phyloP scores from a whole-genome alignment of 2,888 invertebrate species.

The Erebia aethiops region DNA sequence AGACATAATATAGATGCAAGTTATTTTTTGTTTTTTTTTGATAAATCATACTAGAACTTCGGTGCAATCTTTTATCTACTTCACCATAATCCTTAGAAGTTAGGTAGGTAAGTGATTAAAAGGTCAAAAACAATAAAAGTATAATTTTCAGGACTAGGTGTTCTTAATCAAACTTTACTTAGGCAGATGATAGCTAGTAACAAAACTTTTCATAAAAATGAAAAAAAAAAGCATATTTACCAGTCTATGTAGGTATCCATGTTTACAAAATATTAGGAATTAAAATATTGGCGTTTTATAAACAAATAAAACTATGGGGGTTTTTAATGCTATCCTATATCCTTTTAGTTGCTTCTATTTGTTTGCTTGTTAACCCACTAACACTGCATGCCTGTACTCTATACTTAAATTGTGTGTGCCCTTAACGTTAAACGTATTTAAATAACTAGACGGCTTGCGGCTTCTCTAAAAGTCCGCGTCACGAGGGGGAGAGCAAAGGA shows the following conservation, averaged over 20 bases:
- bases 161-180: neutral
- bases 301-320: neutral
- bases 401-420: constrained; percentile 38
- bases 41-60: neutral
- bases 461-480: constrained; percentile 52
- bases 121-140: neutral
- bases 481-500: constrained; percentile 48
- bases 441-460: constrained; percentile 51
- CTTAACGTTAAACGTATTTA: constrained; percentile 53
- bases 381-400: constrained; percentile 45
- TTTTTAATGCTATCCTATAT: neutral
- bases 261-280: neutral
- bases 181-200: too few relatives aligned
- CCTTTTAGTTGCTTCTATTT: constrained; percentile 39
- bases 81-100: constrained; percentile 22
- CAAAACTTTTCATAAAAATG: too few relatives aligned
- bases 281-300: neutral
- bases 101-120: neutral
- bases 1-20: too few relatives aligned
- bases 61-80: constrained; percentile 19
- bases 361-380: constrained; percentile 54
- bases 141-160: neutral
- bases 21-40: neutral
- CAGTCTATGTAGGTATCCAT: too few relatives aligned
- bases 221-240: neutral